phyloP scores from a whole-genome alignment of 2,797 vertebrate genomes.

The Gallinago stenura region DNA sequence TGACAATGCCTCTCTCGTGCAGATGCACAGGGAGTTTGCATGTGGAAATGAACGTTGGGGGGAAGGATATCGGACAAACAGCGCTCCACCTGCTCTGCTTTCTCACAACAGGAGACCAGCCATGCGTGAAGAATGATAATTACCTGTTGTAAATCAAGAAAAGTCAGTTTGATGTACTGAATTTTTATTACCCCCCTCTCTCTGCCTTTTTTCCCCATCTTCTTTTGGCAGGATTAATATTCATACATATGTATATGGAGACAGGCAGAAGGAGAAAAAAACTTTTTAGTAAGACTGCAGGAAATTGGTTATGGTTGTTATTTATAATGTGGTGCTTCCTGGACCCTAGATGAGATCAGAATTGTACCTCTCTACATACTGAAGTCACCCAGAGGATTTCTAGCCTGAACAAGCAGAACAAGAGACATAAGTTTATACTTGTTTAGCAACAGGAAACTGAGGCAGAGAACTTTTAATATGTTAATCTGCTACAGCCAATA shows the following conservation, averaged over 20 bases:
- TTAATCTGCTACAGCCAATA: not conserved
- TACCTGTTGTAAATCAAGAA: slow-evolving; percentile 53
- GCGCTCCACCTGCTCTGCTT: slow-evolving; percentile 27
- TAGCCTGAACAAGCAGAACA: not conserved
- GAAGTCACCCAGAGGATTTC: not conserved
- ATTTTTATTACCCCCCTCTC: slow-evolving; percentile 42
- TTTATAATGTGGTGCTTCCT: not conserved
- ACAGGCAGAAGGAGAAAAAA: not conserved
- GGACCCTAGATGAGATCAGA: not conserved
- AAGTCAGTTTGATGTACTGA: not conserved
- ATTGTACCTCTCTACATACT: not conserved
- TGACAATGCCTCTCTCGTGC: not conserved
- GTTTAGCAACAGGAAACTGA: not conserved
- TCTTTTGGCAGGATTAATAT: slow-evolving; percentile 12
- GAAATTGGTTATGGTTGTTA: not conserved
- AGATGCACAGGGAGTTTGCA: not conserved
- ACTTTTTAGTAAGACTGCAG: not conserved
- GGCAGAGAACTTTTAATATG: not conserved
- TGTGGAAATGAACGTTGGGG: not conserved
- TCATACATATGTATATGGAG: not conserved
- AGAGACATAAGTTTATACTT: not conserved
- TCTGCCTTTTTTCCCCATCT: not conserved
- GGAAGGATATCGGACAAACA: not conserved
- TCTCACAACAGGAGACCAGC: not conserved
- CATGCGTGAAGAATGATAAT: slow-evolving; percentile 49